Evolutionary conservation across 2,113 vertebrate species (phyloP).

Genomic region (Garra rufa): DNA sequence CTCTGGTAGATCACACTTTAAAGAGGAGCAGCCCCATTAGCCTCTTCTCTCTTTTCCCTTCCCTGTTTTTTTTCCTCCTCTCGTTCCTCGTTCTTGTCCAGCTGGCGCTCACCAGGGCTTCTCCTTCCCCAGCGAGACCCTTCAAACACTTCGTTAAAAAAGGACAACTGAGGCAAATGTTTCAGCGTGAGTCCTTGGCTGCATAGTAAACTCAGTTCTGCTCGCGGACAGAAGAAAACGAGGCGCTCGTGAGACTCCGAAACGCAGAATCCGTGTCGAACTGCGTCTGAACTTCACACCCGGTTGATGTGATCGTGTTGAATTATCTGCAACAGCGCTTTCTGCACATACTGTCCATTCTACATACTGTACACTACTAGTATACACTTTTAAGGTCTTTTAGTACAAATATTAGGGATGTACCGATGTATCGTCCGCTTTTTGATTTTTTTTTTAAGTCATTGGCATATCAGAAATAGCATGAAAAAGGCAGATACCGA

Average conservation of each 20-base stretch:
- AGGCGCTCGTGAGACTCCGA: background rate
- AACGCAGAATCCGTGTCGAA: background rate
- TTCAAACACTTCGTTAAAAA: constrained; percentile 68
- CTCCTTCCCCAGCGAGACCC: constrained; percentile 60
- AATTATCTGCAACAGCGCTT: constrained; percentile 44
- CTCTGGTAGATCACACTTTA: constrained; percentile 72
- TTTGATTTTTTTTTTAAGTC: too few species aligned
- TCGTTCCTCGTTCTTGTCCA: constrained; percentile 51
- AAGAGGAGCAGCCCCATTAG: constrained; percentile 70
- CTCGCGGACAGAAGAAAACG: constrained; percentile 60
- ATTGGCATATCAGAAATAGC: too few species aligned
- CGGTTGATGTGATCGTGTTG: constrained; percentile 14
- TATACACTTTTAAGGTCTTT: background rate
- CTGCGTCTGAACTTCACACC: background rate
- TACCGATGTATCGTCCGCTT: too few species aligned
- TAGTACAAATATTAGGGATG: too few species aligned
- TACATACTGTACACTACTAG: background rate
- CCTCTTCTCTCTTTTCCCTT: constrained; percentile 38
- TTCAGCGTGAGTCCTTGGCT: constrained; percentile 62
- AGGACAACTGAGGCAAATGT: constrained; percentile 63
- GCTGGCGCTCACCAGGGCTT: constrained; percentile 71
- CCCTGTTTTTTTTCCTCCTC: constrained; percentile 29
- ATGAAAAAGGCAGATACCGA: too few species aligned
- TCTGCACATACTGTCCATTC: background rate
- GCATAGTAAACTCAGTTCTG: constrained; percentile 74